Percentiles rank a stretch among this genome's conserved stretches.
phyloP scores from a whole-genome alignment of 2,113 vertebrate genomes.

The Ophiodon elongatus region DNA sequence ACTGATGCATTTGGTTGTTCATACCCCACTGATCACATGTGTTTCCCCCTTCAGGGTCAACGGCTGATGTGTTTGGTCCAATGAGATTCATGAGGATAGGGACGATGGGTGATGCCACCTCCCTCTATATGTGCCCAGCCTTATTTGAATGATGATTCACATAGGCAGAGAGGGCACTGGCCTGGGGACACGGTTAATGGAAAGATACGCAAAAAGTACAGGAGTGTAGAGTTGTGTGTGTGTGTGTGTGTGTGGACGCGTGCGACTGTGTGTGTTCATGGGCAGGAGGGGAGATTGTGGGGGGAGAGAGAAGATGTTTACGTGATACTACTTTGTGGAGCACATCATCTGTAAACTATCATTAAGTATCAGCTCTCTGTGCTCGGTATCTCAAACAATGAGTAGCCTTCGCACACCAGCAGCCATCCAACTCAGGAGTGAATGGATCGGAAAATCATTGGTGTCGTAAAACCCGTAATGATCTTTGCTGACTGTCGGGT shows the following conservation, averaged over 20 bases:
- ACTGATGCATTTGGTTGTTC: constrained; percentile 44
- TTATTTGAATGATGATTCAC: constrained; percentile 76
- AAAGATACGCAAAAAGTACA: constrained; percentile 45
- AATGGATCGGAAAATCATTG: not conserved
- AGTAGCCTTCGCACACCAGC: constrained; percentile 8
- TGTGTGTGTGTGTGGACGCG: constrained; percentile 11
- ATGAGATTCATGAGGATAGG: constrained; percentile 48
- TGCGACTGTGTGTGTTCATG: constrained; percentile 32
- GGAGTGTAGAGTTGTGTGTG: constrained; percentile 14
- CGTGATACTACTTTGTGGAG: constrained; percentile 48
- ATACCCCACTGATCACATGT: constrained; percentile 44
- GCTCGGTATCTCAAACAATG: constrained; percentile 13
- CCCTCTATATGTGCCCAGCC: constrained; percentile 26
- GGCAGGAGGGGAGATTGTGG: not conserved
- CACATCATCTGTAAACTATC: constrained; percentile 69
- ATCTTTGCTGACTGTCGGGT: not conserved
- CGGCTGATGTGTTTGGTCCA: constrained; percentile 40
- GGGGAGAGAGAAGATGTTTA: constrained; percentile 22
- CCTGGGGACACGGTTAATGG: constrained; percentile 66
- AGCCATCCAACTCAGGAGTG: not conserved
- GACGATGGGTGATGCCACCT: constrained; percentile 50
- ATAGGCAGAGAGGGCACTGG: constrained; percentile 61
- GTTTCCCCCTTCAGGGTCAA: constrained; percentile 34
- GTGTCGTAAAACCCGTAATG: not conserved
- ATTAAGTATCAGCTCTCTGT: constrained; percentile 31